These are phyloP conservation scores for Pterophyllum scalare DNA, from an alignment of 2,113 vertebrate genomes.

Conservation along the genomic window DNA sequence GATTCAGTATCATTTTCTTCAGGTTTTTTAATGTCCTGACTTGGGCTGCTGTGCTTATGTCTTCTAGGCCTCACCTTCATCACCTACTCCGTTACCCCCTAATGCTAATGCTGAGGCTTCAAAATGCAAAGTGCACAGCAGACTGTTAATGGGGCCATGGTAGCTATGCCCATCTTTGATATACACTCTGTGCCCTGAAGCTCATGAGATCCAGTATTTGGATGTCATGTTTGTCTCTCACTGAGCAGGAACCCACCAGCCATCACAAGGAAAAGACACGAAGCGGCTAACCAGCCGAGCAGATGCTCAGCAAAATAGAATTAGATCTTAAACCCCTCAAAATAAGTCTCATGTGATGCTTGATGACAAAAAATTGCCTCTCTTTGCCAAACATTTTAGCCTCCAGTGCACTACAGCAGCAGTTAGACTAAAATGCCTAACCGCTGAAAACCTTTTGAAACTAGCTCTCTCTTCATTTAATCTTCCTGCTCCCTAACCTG, in stretches of 20 bases:
- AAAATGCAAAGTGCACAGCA: neutral
- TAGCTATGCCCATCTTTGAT: neutral
- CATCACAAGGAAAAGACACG: neutral
- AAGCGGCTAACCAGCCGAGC: neutral
- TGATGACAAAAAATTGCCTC: conserved; percentile 8
- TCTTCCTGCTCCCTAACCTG: conserved; percentile 65
- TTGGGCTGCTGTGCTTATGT: too few species aligned
- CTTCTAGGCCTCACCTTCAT: neutral
- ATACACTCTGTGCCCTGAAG: neutral
- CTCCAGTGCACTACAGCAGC: conserved; percentile 26
- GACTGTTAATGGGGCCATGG: neutral
- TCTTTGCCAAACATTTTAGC: conserved; percentile 14
- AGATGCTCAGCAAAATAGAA: neutral
- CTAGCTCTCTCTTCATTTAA: conserved; percentile 61
- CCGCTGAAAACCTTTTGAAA: conserved; percentile 42
- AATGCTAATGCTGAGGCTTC: neutral
- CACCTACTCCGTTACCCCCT: neutral
- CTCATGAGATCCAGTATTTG: neutral
- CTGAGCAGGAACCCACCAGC: neutral
- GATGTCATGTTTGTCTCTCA: neutral
- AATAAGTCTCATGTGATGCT: conserved; percentile 1
- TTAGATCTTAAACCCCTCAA: neutral
- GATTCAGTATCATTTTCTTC: neutral
- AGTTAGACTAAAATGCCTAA: conserved; percentile 30
- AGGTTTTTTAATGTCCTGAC: neutral